phyloP scores from a whole-genome alignment of 2,797 vertebrate genomes.

The Triplophysa yarkandensis region DNA sequence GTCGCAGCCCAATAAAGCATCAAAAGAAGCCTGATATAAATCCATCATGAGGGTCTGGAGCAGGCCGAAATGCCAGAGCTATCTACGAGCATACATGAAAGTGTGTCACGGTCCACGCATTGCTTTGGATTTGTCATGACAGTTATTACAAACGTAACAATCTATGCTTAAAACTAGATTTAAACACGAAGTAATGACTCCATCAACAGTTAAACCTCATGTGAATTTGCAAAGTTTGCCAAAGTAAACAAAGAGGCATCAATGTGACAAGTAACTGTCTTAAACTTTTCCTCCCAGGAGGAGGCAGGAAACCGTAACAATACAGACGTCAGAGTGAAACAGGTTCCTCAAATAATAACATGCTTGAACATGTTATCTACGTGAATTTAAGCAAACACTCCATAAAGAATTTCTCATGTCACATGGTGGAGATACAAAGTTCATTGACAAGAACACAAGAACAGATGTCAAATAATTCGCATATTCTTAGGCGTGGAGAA shows the following conservation, averaged over 20 bases:
- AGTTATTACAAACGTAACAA: not conserved
- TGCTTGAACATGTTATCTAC: constrained; percentile 36
- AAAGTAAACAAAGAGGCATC: constrained; percentile 6
- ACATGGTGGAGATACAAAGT: constrained; percentile 1
- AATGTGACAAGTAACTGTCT: constrained; percentile 13
- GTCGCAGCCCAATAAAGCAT: constrained; percentile 51
- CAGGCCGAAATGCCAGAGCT: constrained; percentile 38
- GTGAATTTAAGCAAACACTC: not conserved
- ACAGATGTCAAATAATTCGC: constrained; percentile 1
- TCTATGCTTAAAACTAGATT: not conserved
- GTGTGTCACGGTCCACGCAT: not conserved
- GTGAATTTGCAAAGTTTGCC: not conserved
- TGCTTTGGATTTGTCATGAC: not conserved
- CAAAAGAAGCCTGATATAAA: constrained; percentile 39
- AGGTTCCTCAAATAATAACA: constrained; percentile 26
- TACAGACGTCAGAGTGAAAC: constrained; percentile 38
- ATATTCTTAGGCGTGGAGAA: constrained; percentile 16
- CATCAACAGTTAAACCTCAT: not conserved
- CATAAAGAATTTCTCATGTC: constrained; percentile 32
- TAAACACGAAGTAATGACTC: not conserved
- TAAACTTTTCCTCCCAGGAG: constrained; percentile 15
- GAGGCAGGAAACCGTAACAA: constrained; percentile 29
- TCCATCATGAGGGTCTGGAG: constrained; percentile 23
- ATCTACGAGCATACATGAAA: constrained; percentile 24
- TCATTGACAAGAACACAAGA: constrained; percentile 12